Percentiles rank a stretch among this genome's conserved stretches.
These are phyloP conservation scores for Odontamblyopus lacepedii DNA, from an alignment of 2,797 vertebrate species.

Conservation along the genomic window DNA sequence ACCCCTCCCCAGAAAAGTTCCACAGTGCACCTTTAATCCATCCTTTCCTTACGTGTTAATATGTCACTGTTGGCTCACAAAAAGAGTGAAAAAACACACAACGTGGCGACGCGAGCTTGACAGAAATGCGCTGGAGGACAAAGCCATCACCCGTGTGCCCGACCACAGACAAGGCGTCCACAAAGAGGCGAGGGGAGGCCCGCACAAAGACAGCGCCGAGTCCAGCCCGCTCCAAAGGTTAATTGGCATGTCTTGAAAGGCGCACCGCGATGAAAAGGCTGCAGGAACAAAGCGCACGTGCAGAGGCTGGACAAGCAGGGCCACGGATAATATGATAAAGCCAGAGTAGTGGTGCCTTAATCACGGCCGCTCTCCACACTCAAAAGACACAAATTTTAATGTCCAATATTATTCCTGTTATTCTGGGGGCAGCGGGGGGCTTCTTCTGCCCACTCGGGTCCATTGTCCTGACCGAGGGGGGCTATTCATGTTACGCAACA, in stretches of 20 bases:
- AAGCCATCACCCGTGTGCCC: constrained; percentile 67
- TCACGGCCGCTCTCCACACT: constrained; percentile 52
- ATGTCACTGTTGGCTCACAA: constrained; percentile 30
- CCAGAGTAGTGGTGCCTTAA: constrained; percentile 62
- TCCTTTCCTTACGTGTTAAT: constrained; percentile 35
- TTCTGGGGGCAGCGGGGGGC: constrained; percentile 4
- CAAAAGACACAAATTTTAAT: constrained; percentile 44
- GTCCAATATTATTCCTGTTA: constrained; percentile 39
- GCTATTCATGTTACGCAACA: constrained; percentile 8
- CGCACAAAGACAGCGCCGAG: constrained; percentile 77
- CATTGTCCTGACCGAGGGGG: constrained; percentile 5
- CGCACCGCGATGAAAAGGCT: constrained; percentile 74
- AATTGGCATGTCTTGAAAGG: constrained; percentile 83
- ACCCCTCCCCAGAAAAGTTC: no score
- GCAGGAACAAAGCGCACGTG: constrained; percentile 74
- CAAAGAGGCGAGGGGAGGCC: constrained; percentile 71
- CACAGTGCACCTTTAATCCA: constrained; percentile 21
- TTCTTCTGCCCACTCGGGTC: constrained; percentile 21
- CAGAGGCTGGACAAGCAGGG: constrained; percentile 68
- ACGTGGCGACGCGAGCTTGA: constrained; percentile 44
- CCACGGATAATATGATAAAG: constrained; percentile 76
- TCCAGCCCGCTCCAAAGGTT: constrained; percentile 78
- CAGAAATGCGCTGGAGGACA: constrained; percentile 67
- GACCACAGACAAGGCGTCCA: constrained; percentile 69
- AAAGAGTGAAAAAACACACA: constrained; percentile 40